These are phyloP conservation scores for Myrmophylax atrothorax DNA, from an alignment of 2,113 vertebrate genomes.

Conservation along the genomic window DNA sequence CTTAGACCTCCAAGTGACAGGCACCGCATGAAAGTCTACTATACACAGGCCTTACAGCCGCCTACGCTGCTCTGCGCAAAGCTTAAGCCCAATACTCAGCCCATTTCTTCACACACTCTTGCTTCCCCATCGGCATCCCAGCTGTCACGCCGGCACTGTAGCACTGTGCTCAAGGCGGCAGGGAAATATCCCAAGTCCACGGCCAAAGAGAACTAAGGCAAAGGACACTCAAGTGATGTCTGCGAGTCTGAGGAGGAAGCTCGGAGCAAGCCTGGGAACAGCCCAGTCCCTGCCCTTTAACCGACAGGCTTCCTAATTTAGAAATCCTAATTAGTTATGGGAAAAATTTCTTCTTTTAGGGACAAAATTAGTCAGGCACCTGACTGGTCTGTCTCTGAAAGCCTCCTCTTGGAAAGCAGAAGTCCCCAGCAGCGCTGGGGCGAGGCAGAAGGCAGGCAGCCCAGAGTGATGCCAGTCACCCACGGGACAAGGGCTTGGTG, in stretches of 20 bases:
- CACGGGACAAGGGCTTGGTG: fast-evolving
- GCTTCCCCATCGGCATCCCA: not conserved
- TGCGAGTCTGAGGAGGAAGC: not conserved
- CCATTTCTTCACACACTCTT: not conserved
- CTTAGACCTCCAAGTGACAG: constrained; percentile 32
- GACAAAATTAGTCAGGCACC: not conserved
- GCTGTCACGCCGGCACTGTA: not conserved
- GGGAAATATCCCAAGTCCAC: not conserved
- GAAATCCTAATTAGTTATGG: not conserved
- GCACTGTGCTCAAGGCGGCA: not conserved
- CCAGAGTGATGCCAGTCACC: fast-evolving
- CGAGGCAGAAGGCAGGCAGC: not conserved
- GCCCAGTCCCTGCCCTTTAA: constrained; percentile 1
- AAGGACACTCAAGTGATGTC: not conserved
- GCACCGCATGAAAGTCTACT: not conserved
- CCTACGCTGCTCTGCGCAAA: not conserved
- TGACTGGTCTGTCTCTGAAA: not conserved
- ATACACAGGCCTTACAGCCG: not conserved
- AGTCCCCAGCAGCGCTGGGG: not conserved
- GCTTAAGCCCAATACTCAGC: not conserved
- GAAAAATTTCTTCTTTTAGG: not conserved
- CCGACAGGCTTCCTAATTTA: not conserved
- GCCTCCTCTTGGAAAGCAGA: not conserved
- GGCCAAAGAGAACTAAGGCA: constrained; percentile 10
- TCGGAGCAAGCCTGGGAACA: not conserved